Conservation (phyloP, 1,140 invertebrate genomes). For the Pissodes strobi region DNA sequence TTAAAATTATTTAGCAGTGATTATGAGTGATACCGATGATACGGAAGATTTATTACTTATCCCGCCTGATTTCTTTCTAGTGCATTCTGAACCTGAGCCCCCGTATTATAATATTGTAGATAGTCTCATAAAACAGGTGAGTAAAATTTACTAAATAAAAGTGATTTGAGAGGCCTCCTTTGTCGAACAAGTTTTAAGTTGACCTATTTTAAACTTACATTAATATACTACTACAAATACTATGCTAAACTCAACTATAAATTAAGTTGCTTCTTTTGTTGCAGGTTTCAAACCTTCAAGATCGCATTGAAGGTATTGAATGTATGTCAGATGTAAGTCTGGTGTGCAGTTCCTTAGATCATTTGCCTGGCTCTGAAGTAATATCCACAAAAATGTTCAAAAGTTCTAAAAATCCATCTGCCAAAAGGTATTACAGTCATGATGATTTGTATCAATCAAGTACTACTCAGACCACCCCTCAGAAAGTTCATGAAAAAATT, state of each 20-base stretch:
- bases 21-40: slow-evolving; percentile 82
- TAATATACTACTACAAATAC: background rate
- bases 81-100: slow-evolving; percentile 43
- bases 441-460: slow-evolving; percentile 45
- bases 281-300: slow-evolving; percentile 58
- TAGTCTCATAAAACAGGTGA: slow-evolving; percentile 67
- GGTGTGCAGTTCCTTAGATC: slow-evolving; percentile 32
- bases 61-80: slow-evolving; percentile 73
- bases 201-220: too few relatives aligned
- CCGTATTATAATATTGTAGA: slow-evolving; percentile 60
- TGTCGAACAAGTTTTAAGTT: too few relatives aligned
- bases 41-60: slow-evolving; percentile 78
- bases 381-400: slow-evolving; percentile 33
- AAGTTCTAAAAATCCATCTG: slow-evolving; percentile 22
- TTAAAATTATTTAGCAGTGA: slow-evolving; percentile 12
- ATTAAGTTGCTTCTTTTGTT: background rate
- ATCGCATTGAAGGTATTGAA: slow-evolving; percentile 61
- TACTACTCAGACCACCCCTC: slow-evolving; percentile 52
- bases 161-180: too few relatives aligned
- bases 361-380: slow-evolving; percentile 15
- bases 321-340: slow-evolving; percentile 40
- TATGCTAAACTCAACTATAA: background rate
- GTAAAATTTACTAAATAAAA: slow-evolving; percentile 3
- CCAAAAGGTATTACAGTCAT: slow-evolving; percentile 43
- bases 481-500: slow-evolving; percentile 47